Conservation (phyloP, 2,797 vertebrate genomes). For the Liasis olivaceus region DNA sequence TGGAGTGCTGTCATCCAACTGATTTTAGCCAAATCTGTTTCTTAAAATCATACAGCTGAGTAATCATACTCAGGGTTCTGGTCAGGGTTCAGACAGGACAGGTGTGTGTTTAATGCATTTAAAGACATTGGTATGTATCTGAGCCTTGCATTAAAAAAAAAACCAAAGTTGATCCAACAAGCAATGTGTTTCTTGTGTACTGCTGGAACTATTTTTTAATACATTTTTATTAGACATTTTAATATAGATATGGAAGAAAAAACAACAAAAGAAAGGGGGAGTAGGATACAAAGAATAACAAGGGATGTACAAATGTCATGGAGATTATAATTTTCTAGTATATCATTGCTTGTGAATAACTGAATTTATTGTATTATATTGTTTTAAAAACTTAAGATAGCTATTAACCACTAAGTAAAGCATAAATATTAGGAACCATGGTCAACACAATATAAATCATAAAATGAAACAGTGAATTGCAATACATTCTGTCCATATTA, state of each 20-base stretch:
- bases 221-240: not conserved
- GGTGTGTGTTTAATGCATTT: not conserved
- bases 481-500: not conserved
- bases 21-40: too few species aligned
- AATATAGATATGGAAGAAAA: not conserved
- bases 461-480: not conserved
- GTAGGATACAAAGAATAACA: not conserved
- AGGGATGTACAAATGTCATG: not conserved
- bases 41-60: not conserved
- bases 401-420: not conserved
- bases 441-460: not conserved
- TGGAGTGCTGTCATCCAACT: not conserved
- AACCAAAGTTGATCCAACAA: not conserved
- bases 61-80: not conserved
- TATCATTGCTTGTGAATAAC: not conserved
- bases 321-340: not conserved
- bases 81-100: not conserved
- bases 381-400: not conserved
- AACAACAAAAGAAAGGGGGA: too few species aligned
- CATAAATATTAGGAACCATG: not conserved
- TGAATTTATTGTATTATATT: not conserved
- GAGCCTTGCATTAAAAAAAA: not conserved
- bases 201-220: not conserved
- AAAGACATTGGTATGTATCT: not conserved
- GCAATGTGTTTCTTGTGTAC: not conserved